Conservation (phyloP, 2,113 vertebrate species). For the Empidonax traillii region DNA sequence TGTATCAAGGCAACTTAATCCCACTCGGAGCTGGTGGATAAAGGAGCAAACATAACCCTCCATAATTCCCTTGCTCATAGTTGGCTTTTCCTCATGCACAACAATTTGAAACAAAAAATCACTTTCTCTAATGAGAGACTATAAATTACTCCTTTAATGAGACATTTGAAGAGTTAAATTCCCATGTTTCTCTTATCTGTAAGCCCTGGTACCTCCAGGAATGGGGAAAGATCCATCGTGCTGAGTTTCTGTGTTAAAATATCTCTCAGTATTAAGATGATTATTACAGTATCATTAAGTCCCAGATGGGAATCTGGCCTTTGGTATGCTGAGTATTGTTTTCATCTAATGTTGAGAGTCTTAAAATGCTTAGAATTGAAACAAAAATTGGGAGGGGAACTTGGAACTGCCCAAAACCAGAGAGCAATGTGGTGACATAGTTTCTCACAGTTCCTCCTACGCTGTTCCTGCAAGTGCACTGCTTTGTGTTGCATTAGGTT, state of each 20-base stretch:
- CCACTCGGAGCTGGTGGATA: slow-evolving; percentile 23
- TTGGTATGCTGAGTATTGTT: slow-evolving; percentile 15
- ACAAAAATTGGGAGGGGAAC: slow-evolving; percentile 42
- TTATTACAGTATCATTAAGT: slow-evolving; percentile 40
- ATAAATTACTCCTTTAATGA: slow-evolving; percentile 59
- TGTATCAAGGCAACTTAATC: slow-evolving; percentile 61
- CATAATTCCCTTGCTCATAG: slow-evolving; percentile 38
- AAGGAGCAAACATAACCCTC: slow-evolving; percentile 39
- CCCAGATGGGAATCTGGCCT: slow-evolving; percentile 42
- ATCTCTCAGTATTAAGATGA: not conserved
- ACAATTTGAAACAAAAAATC: slow-evolving; percentile 49
- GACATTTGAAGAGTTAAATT: slow-evolving; percentile 55
- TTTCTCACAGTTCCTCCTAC: slow-evolving; percentile 31
- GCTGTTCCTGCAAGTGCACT: slow-evolving; percentile 23
- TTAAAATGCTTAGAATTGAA: slow-evolving; percentile 49
- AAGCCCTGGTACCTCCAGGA: slow-evolving; percentile 9
- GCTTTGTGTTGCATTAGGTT: slow-evolving; percentile 18
- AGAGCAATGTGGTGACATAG: slow-evolving; percentile 35
- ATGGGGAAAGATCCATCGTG: not conserved
- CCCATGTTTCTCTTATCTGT: slow-evolving; percentile 22
- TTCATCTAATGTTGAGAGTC: slow-evolving; percentile 14
- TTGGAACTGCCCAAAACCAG: slow-evolving; percentile 49
- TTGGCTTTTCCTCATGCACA: slow-evolving; percentile 39
- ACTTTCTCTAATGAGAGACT: slow-evolving; percentile 51
- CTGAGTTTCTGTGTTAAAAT: slow-evolving; percentile 43